Percentiles rank a stretch among this genome's conserved stretches.
phyloP scores from a whole-genome alignment of 2,888 invertebrate species.

The Drosophila infuscata region DNA sequence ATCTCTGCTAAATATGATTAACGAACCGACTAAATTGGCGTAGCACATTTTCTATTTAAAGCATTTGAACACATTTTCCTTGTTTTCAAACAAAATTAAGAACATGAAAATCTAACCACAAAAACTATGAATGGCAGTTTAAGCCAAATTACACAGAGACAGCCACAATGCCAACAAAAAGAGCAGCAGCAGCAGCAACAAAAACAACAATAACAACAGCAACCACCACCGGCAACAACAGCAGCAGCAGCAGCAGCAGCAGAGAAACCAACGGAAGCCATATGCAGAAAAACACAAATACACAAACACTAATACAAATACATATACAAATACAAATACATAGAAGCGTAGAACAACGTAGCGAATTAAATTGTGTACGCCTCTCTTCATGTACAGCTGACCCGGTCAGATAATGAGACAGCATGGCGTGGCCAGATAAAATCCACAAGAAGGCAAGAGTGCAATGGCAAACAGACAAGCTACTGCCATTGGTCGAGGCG shows the following conservation, averaged over 20 bases:
- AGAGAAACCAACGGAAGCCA: conserved; percentile 74
- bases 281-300: conserved; percentile 68
- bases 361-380: conserved; percentile 73
- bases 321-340: conserved; percentile 23
- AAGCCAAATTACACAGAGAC: conserved; percentile 79
- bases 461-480: conserved; percentile 49
- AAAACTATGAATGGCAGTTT: conserved; percentile 80
- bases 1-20: not conserved
- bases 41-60: conserved; percentile 19
- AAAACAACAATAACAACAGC: conserved; percentile 6
- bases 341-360: conserved; percentile 30
- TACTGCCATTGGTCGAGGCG: conserved; percentile 39
- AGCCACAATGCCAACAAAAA: conserved; percentile 63
- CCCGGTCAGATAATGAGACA: conserved; percentile 56
- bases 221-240: conserved; percentile 22
- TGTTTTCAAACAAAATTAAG: conserved; percentile 53
- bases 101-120: conserved; percentile 61
- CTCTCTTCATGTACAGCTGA: conserved; percentile 44
- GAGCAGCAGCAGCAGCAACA: conserved; percentile 45
- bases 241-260: conserved; percentile 12
- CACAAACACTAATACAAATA: conserved; percentile 11
- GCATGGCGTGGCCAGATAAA: conserved; percentile 74
- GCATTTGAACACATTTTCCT: conserved; percentile 48
- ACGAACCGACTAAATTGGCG: conserved; percentile 6
- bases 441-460: conserved; percentile 71